Percentiles rank a stretch among this genome's conserved stretches.
Evolutionary conservation across 2,888 invertebrate genomes (phyloP).

Genomic region (Ichneumoninae sp.): DNA sequence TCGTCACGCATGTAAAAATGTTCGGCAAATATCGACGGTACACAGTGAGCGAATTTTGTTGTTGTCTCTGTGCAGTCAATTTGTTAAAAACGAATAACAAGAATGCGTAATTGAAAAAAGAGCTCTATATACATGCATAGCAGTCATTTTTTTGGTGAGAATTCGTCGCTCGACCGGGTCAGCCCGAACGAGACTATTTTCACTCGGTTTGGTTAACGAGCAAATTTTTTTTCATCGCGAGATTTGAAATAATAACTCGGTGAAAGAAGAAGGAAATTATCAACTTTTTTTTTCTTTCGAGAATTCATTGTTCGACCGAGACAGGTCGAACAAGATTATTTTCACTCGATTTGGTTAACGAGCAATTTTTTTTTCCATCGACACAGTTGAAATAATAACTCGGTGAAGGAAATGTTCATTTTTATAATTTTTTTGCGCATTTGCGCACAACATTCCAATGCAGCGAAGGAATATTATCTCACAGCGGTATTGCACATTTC

Average conservation of each 20-base stretch:
- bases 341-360: background rate
- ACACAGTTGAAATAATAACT: background rate
- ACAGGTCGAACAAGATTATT: background rate
- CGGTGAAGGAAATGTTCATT: background rate
- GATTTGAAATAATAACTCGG: background rate
- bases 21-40: conserved; percentile 1
- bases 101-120: background rate
- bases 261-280: background rate
- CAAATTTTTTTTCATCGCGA: background rate
- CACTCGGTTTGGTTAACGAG: background rate
- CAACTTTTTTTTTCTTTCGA: background rate
- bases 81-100: conserved; percentile 7
- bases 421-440: background rate
- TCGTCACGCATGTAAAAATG: conserved; percentile 4
- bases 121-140: background rate
- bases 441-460: conserved; percentile 10
- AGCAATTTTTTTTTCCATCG: background rate
- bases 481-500: background rate
- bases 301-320: background rate
- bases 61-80: conserved; percentile 1
- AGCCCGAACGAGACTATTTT: background rate
- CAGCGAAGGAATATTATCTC: conserved; percentile 8
- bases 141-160: background rate
- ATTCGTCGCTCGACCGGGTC: background rate
- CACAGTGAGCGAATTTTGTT: background rate